Base-by-base conservation (phyloP, 2,888 invertebrate species). In the Scrobipalpa costella region DNA sequence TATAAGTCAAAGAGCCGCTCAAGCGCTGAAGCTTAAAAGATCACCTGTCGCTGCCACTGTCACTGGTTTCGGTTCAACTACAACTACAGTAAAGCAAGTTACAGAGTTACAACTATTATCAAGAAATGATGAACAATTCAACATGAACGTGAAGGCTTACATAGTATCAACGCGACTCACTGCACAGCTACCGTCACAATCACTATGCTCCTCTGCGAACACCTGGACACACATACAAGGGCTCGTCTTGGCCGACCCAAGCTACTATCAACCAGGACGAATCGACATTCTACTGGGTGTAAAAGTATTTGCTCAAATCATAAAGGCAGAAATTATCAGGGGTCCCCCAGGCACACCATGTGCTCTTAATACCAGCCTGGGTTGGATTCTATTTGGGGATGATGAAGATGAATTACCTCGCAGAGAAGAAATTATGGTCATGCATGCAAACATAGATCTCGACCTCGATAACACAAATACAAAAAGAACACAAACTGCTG, bases 301-400 rank as follows among this genome's bases (percentile, higher is more conserved):
- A 13, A 47, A 61, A n/a, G 68, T 63, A 13, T 71, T 61, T 57
- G 66, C 69, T 15, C 65, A 66, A 49, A 70, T 71, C 21, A 21
- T 70, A 11, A 57, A 65, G 34, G 44, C 57, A 1, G 57, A 67
- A 0, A 5, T 73, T 21, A 68, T 70, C 59, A 69, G 66, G 21
- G 69, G 69, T 62, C 69, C 69, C 1, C 67, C 70, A 62, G 69
- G 68, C 13, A 55, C 70, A 34, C 70, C 70, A 40, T 67, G 69
- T 52, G 70, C 71, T 5, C 70, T 68, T 62, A 49, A 68, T 19
- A 72, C 71, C 21, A 65, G 40, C 57, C 63, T 70, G 17, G 70
- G 70, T 3, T 70, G 70, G 69, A 68, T 70, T 55, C 38, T 67
- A 15, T 71, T 68, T 63, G 73, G 71, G 15, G 63, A 63, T 8